Evolutionary conservation across 2,797 vertebrate genomes (phyloP), one percentile per base, ranked within the genome.

Genomic region (Echeneis naucrates): DNA sequence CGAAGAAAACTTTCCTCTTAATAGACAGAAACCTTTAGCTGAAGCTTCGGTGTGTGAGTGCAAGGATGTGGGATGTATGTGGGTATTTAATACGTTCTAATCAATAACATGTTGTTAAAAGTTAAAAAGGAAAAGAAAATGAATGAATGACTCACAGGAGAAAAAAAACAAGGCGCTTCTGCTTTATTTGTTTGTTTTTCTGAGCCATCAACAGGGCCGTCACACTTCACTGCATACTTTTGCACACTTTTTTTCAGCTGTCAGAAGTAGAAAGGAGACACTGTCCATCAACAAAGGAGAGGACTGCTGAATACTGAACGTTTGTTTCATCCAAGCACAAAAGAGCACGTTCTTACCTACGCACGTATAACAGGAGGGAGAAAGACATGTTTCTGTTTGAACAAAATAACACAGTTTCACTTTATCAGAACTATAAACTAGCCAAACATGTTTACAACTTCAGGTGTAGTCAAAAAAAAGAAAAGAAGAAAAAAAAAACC

Each of bases 251-350:
- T 55, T 30, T 38, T 4, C 55, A 63, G 4, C 60, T 54, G 61
- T 27, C 35, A 3, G 51, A 37, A 10, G 54, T n/a, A 64, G 50
- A 14, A 58, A 77, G 45, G 32, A 79, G 67, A 73, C 27, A 17
- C 23, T 68, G 57, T 61, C 60, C 42, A 42, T 61, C 50, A 81
- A 45, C 37, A 60, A 69, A 32, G 26, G 26, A 42, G 42, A 63
- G 32, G 27, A 42, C 54, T 26, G 57, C 33, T 51, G 72, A 62
- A 72, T 70, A 54, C 48, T 45, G 57, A 63, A 57, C 40, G 53
- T 52, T 17, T 17, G 32, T 54, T 53, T 69, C 8, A 62, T 13
- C 37, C 68, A 40, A 58, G 26, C 69, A 47, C n/a, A 32, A 71
- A 6, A 60, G 42, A 9, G 27, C 14, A 30, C 47, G 38, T 38